phyloP scores from a whole-genome alignment of 2,113 vertebrate genomes.

The Colius striatus region DNA sequence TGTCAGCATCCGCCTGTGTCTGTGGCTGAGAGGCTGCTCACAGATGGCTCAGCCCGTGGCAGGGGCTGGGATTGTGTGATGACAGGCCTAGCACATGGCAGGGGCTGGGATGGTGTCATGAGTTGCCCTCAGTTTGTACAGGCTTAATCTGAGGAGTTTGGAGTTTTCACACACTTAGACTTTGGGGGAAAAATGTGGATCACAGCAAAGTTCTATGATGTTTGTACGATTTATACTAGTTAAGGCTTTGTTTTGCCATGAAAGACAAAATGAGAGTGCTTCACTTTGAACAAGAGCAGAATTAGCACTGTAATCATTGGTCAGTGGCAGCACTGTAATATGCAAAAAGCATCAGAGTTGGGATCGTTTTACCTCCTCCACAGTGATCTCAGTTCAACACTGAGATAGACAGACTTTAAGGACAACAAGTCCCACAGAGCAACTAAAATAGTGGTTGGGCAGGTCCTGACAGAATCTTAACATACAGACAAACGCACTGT shows the following conservation, averaged over 20 bases:
- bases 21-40: neutral
- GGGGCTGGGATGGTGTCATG: neutral
- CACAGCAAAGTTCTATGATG: neutral
- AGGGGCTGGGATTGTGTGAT: too few relatives aligned
- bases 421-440: neutral
- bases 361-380: neutral
- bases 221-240: neutral
- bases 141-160: neutral
- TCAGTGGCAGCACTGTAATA: neutral
- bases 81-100: too few relatives aligned
- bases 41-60: too few relatives aligned
- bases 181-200: neutral
- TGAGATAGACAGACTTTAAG: neutral
- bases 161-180: neutral
- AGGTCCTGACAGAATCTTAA: neutral
- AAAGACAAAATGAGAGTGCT: neutral
- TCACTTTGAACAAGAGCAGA: neutral
- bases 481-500: accelerated
- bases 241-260: neutral
- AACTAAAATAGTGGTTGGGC: neutral
- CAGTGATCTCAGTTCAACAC: neutral
- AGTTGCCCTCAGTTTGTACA: neutral
- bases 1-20: neutral
- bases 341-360: neutral
- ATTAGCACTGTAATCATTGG: neutral